Percentiles rank a stretch among this genome's conserved stretches.
Conservation (phyloP, 1,140 invertebrate species). For the Atta cephalotes region DNA sequence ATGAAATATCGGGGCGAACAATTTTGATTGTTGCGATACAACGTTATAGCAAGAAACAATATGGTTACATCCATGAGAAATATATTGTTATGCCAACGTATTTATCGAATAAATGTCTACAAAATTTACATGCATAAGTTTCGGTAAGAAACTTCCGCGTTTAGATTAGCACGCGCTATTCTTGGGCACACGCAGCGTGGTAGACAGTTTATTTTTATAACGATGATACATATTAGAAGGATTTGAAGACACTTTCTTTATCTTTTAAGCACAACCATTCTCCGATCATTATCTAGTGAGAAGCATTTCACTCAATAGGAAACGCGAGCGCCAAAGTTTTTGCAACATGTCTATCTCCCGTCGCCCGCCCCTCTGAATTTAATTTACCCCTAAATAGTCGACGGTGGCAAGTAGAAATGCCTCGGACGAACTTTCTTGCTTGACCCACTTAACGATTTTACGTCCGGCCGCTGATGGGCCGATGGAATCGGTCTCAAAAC, state of each 20-base stretch:
- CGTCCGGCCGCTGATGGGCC: constrained; percentile 70
- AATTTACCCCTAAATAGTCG: constrained; percentile 55
- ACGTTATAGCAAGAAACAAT: constrained; percentile 20
- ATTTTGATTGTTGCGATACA: constrained; percentile 3
- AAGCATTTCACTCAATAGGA: neutral
- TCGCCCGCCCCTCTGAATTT: constrained; percentile 23
- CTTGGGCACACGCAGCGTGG: neutral
- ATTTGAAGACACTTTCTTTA: neutral
- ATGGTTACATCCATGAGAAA: too few relatives aligned
- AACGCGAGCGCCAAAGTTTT: constrained; percentile 47
- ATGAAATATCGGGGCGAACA: constrained; percentile 27
- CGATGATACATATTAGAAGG: neutral
- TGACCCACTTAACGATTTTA: constrained; percentile 80
- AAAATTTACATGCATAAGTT: constrained; percentile 8
- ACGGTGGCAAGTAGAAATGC: constrained; percentile 26
- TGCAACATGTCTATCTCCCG: constrained; percentile 21
- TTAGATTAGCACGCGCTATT: neutral
- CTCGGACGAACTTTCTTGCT: constrained; percentile 64
- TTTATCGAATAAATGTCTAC: constrained; percentile 9
- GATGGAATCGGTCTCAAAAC: constrained; percentile 56
- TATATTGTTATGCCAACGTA: neutral
- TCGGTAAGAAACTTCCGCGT: neutral
- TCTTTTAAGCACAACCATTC: neutral
- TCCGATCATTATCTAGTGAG: neutral
- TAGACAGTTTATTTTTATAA: constrained; percentile 4